Base-by-base conservation (phyloP, 2,113 vertebrate genomes). In the Gila orcuttii region DNA sequence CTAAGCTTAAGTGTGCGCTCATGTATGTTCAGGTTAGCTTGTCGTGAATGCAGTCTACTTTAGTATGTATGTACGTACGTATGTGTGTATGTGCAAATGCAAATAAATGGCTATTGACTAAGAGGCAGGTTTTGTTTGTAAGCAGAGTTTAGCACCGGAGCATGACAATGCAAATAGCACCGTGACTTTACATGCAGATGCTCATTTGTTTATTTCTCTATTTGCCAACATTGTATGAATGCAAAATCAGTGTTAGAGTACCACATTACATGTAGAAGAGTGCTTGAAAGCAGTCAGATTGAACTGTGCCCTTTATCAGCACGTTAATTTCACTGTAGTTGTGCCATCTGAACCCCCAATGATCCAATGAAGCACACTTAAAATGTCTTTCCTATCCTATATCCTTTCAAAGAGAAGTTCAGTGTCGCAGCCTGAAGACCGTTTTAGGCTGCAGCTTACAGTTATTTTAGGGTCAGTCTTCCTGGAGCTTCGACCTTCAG, bases 261-360 rank as follows among this genome's bases (percentile, higher is more conserved):
- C 59, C 31, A 4, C 73, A 79, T 85, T 25, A 31, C 50, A 62
- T 25, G 3, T 25, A 28, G 57, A 57, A 39, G 52, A 64, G 83
- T 69, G 36, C 83, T 45, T 87, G 25, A 6, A 81, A 59, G 31
- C 77, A 17, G 73, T 50, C 73, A 9, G 19, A 60, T 60, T 79
- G 60, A 66, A 11, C 79, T 10, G 33, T 79, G 77, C 50, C 75
- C 75, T 42, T 42, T 9, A 0, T 59, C 19, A 81, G 57, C 8
- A 82, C 12, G 42, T 31, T 33, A 3, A 80, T 45, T 42, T 64
- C 4, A 62, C 78, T 28, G 59, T 64, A 64, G 23, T 64, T 28
- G 28, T 47, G 59, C 17, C 79, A 47, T 64, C 15, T 11, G 13
- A 39, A 79, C 57, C 57, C 57, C 6, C 7, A 47, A 33, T 79